Evolutionary conservation across 2,888 invertebrate genomes (phyloP), one percentile per base, ranked within the genome.

Genomic region (Perithous albicinctus): DNA sequence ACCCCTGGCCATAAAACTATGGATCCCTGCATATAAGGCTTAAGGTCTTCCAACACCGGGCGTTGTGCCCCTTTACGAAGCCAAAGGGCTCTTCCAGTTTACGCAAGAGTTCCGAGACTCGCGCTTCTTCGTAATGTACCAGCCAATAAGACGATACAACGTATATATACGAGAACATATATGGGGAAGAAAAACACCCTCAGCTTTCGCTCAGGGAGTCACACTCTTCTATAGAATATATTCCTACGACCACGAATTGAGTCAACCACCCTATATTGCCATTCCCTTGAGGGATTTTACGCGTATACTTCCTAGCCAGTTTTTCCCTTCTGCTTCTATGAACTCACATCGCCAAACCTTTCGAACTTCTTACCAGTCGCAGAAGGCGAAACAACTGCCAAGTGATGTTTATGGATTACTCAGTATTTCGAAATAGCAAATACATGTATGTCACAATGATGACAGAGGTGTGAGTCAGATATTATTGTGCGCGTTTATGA

Each of bases 141-240:
- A 85, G 78, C 84, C 86, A 86, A 87, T 86, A 84, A 86, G 85
- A 84, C 78, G 84, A 84, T 82, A 82, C 67, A 74, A 74, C 69
- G 20, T 61, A 64, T 63, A 56, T 74, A 15, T 59, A 59, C 59
- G 18, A 18, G 66, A 76, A 66, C 66, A 73, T 64, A 54, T 41
- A 41, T 15, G 29, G 41, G 35, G 26, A 32, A 77, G n/a, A 20
- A 56, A 54, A 48, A 8, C 51, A 18, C 59, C 59, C 54, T 59
- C 12, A 51, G 54, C 59, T 54, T 78, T 51, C 20, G 46, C 20
- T 26, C 7, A 43, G 70, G 70, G 41, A 63, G 59, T 66, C 66
- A 35, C 72, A 67, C 76, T 76, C 56, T 18, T 35, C 46, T 29
- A 6, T 29, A 29, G 41, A 32, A 66, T 80, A 76, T 76, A 76